These are phyloP conservation scores for Eriosoma lanigerum DNA, from an alignment of 1,140 invertebrate species.

Conservation along the genomic window DNA sequence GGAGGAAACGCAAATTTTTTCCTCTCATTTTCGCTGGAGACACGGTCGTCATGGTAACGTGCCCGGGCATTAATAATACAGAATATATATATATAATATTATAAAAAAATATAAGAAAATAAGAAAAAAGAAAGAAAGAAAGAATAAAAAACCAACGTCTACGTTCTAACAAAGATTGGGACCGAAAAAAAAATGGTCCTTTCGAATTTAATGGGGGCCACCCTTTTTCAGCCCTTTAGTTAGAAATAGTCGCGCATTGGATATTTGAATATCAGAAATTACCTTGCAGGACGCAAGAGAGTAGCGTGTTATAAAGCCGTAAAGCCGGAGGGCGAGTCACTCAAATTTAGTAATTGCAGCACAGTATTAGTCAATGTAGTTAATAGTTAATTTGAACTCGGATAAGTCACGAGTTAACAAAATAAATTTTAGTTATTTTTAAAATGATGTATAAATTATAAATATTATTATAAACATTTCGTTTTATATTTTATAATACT, in stretches of 20 bases:
- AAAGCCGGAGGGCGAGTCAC: too few relatives aligned
- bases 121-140: background rate
- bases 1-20: conserved; percentile 51
- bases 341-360: too few relatives aligned
- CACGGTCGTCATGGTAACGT: conserved; percentile 41
- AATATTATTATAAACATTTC: too few relatives aligned
- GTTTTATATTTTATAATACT: too few relatives aligned
- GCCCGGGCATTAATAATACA: conserved; percentile 52
- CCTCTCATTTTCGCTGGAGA: conserved; percentile 51
- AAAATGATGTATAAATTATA: too few relatives aligned
- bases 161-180: conserved; percentile 43
- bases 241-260: background rate
- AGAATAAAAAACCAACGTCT: conserved; percentile 17
- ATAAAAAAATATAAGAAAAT: too few relatives aligned
- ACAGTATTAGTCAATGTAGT: too few relatives aligned
- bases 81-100: conserved; percentile 3
- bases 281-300: background rate
- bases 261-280: background rate
- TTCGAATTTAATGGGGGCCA: conserved; percentile 46
- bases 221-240: conserved; percentile 15
- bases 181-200: conserved; percentile 49
- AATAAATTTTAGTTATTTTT: too few relatives aligned
- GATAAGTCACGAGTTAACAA: too few relatives aligned
- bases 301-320: too few relatives aligned
- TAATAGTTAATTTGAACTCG: too few relatives aligned